phyloP scores from a whole-genome alignment of 2,888 invertebrate species.

The Synanthedon tipuliformis region DNA sequence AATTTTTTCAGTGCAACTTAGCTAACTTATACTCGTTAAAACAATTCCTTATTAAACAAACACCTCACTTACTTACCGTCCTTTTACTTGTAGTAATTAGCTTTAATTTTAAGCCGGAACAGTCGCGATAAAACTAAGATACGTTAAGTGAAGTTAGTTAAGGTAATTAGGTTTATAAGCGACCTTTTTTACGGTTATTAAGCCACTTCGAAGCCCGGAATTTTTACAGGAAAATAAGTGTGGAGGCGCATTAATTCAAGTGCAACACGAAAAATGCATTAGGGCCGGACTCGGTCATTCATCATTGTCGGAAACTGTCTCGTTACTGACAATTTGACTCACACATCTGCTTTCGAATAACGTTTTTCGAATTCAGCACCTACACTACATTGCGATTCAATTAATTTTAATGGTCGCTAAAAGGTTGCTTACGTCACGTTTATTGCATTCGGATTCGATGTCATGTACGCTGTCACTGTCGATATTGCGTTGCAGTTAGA shows the following conservation, averaged over 20 bases:
- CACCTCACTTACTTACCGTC: too few relatives aligned
- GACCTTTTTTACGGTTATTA: slow-evolving; percentile 32
- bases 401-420: not conserved
- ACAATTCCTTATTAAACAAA: too few relatives aligned
- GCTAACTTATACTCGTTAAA: too few relatives aligned
- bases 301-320: slow-evolving; percentile 40
- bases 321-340: slow-evolving; percentile 5
- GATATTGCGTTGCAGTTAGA: too few relatives aligned
- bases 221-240: slow-evolving; percentile 20
- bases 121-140: not conserved
- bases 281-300: slow-evolving; percentile 40
- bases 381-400: not conserved
- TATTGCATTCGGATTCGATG: not conserved
- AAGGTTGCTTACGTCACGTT: not conserved
- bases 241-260: slow-evolving; percentile 61
- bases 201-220: slow-evolving; percentile 8
- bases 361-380: not conserved
- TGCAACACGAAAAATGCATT: slow-evolving; percentile 71
- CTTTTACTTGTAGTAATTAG: not conserved
- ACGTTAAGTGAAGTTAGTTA: not conserved
- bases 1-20: too few relatives aligned
- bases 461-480: too few relatives aligned
- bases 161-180: slow-evolving; percentile 2
- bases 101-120: not conserved
- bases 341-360: not conserved